These are phyloP conservation scores for Nomada flava DNA, from an alignment of 2,888 invertebrate species.

Conservation along the genomic window DNA sequence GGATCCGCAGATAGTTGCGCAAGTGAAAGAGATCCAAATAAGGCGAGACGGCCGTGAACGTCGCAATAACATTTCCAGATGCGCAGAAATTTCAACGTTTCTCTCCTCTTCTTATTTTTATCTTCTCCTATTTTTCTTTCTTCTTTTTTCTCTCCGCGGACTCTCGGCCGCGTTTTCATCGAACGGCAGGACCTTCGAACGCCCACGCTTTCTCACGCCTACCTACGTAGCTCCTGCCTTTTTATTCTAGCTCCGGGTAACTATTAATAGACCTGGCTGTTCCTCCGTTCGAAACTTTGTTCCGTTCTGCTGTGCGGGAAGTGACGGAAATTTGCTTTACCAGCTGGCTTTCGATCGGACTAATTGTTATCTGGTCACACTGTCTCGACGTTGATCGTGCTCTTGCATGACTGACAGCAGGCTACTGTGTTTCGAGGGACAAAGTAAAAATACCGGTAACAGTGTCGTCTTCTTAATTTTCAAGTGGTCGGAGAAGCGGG, in stretches of 20 bases:
- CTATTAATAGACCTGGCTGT: constrained; percentile 45
- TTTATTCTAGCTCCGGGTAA: constrained; percentile 36
- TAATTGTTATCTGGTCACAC: no score
- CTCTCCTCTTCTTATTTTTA: neutral
- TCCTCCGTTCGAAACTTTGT: constrained; percentile 30
- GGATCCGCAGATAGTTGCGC: constrained; percentile 37
- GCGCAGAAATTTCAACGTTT: constrained; percentile 28
- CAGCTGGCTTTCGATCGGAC: no score
- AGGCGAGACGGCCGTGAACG: constrained; percentile 36
- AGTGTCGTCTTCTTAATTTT: no score
- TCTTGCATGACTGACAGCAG: no score
- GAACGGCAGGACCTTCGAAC: constrained; percentile 50
- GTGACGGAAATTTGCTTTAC: neutral
- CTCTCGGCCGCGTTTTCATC: constrained; percentile 45
- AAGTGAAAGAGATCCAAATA: constrained; percentile 47
- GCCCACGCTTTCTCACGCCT: constrained; percentile 60
- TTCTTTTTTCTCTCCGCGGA: neutral
- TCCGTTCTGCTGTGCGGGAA: neutral
- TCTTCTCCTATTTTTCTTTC: no score
- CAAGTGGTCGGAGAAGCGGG: no score
- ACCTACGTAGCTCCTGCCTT: constrained; percentile 37
- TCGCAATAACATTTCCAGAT: neutral
- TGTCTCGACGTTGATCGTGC: no score
- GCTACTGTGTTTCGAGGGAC: no score
- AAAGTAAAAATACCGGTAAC: no score